Conservation (phyloP, 2,797 vertebrate species). For the Lophius americanus region DNA sequence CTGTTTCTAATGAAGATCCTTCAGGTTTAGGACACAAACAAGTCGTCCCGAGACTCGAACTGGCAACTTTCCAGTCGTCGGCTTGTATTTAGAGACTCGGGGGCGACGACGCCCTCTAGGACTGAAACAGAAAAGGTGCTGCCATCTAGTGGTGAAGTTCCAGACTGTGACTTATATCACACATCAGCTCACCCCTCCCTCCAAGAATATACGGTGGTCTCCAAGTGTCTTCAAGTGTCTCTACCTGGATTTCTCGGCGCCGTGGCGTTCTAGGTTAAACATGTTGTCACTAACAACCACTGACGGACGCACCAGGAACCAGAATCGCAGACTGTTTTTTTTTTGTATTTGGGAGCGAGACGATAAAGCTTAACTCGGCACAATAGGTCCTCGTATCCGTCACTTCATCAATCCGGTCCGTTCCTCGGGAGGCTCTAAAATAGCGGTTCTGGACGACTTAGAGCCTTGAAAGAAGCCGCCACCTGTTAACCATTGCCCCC, state of each 20-base stretch:
- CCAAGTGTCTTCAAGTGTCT: no score
- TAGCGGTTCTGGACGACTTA: slow-evolving; percentile 65
- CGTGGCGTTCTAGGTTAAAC: background rate
- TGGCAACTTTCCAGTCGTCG: background rate
- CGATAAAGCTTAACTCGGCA: slow-evolving; percentile 19
- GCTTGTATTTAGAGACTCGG: background rate
- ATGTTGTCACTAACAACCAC: slow-evolving; percentile 4
- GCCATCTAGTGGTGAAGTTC: no score
- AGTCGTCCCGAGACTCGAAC: slow-evolving; percentile 5
- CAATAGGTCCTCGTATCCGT: slow-evolving; percentile 24
- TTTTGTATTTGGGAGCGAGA: slow-evolving; percentile 2
- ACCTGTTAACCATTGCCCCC: slow-evolving; percentile 63
- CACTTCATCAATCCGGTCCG: slow-evolving; percentile 60
- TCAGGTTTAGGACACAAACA: background rate
- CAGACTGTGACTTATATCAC: no score
- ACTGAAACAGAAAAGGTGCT: no score
- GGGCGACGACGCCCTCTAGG: no score
- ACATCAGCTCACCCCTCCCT: no score
- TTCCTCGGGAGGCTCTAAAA: slow-evolving; percentile 68
- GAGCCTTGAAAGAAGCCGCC: slow-evolving; percentile 64
- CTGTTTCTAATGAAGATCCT: slow-evolving; percentile 4
- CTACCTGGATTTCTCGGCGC: no score
- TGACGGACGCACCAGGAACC: slow-evolving; percentile 10
- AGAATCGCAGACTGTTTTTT: background rate
- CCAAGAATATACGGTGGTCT: no score